A percentile compares a stretch with the other conserved stretches of the same genome.
These are phyloP conservation scores for Acropternis orthonyx DNA, from an alignment of 2,797 vertebrate genomes.

Conservation along the genomic window DNA sequence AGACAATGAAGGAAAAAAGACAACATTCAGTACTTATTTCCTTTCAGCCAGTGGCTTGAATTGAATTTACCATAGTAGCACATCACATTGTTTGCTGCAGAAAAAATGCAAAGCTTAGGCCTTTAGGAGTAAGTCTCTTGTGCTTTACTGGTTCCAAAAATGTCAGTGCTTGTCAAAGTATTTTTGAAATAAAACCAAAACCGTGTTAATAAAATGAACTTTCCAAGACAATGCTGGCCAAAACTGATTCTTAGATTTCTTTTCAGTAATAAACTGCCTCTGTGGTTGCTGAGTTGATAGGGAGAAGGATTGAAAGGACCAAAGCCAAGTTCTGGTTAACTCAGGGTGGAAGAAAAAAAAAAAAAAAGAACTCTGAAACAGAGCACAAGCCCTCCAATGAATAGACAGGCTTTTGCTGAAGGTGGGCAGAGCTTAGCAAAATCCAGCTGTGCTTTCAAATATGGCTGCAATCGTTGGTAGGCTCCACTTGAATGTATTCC, in stretches of 20 bases:
- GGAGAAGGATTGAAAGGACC: conserved; percentile 10
- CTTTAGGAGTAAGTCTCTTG: conserved; percentile 71
- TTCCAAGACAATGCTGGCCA: conserved; percentile 72
- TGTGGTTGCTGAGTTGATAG: conserved; percentile 52
- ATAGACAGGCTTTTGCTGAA: neutral
- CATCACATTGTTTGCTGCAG: conserved; percentile 65
- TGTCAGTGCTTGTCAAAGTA: conserved; percentile 67
- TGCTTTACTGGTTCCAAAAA: conserved; percentile 71
- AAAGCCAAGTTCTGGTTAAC: conserved; percentile 23
- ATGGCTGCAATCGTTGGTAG: neutral
- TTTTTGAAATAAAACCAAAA: conserved; percentile 76
- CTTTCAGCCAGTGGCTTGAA: conserved; percentile 63
- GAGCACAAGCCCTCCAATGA: neutral
- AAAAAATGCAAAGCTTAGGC: conserved; percentile 68
- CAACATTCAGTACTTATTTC: conserved; percentile 44
- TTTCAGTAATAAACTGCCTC: conserved; percentile 68
- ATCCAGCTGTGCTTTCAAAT: conserved; percentile 11
- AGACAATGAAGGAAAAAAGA: conserved; percentile 37
- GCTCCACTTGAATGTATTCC: neutral
- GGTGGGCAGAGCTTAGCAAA: neutral
- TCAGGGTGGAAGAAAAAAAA: neutral
- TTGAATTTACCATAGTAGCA: conserved; percentile 59
- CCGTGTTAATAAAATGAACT: conserved; percentile 72
- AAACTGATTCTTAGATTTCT: conserved; percentile 72
- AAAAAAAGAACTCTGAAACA: neutral